Percentiles rank a stretch among this genome's conserved stretches.
phyloP scores from a whole-genome alignment of 2,113 vertebrate genomes.

The Arvicanthis niloticus region DNA sequence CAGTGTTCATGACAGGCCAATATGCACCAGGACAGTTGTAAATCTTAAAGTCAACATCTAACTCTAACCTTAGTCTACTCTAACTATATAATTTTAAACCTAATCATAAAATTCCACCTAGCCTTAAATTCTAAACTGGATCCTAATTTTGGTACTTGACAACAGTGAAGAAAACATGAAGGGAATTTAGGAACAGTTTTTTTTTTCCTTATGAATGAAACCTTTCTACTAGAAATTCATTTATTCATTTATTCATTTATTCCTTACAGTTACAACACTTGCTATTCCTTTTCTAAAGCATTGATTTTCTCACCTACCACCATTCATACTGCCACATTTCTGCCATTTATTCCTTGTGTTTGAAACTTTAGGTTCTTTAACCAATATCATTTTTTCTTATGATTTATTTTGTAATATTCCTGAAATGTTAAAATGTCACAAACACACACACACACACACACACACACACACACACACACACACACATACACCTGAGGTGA shows the following conservation, averaged over 20 bases:
- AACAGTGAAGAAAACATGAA: neutral
- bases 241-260: neutral
- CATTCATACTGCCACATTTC: neutral
- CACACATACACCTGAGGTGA: neutral
- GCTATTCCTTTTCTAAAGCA: neutral
- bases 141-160: neutral
- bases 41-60: neutral
- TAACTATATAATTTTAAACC: neutral
- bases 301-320: neutral
- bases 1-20: too few species aligned
- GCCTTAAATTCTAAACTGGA: neutral
- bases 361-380: neutral
- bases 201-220: neutral
- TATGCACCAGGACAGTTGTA: neutral
- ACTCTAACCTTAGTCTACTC: neutral
- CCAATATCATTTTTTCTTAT: neutral
- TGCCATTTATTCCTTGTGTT: neutral
- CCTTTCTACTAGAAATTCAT: neutral
- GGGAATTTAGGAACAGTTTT: neutral
- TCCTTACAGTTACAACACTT: neutral
- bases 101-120: neutral
- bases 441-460: neutral
- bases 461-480: neutral
- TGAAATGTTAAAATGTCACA: neutral
- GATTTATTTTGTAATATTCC: neutral